A percentile compares a stretch with the other conserved stretches of the same genome.
These are phyloP conservation scores for Neoseiulus cucumeris DNA, from an alignment of 1,140 invertebrate genomes.

Conservation along the genomic window DNA sequence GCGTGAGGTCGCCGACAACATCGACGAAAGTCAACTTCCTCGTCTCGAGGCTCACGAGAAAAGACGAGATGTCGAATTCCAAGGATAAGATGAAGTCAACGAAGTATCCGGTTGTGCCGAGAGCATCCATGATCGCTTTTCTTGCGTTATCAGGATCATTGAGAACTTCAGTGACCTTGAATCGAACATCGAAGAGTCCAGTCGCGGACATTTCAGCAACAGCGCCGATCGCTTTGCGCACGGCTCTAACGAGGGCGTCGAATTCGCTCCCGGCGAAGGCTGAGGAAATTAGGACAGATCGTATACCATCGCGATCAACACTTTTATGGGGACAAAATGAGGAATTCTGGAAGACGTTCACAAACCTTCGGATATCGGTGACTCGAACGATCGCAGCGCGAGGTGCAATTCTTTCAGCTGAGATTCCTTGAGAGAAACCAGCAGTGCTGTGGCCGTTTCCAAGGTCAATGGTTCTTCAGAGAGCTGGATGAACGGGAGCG, in stretches of 20 bases:
- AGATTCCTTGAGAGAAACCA: neutral
- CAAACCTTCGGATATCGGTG: neutral
- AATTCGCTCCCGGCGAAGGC: neutral
- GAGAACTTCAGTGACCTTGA: neutral
- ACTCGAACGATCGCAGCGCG: neutral
- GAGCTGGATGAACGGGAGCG: neutral
- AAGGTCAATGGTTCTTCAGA: neutral
- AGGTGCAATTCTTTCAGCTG: neutral
- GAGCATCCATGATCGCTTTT: neutral
- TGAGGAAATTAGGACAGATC: no score
- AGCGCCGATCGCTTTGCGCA: neutral
- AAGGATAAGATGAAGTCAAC: neutral
- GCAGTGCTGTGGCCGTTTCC: neutral
- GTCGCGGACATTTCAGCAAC: neutral
- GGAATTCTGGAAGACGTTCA: no score
- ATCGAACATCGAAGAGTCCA: neutral
- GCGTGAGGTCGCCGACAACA: neutral
- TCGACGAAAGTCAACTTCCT: constrained; percentile 1
- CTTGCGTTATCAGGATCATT: neutral
- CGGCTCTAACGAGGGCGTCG: neutral
- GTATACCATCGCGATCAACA: no score
- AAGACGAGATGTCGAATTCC: neutral
- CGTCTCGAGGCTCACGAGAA: neutral
- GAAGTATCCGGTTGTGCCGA: neutral
- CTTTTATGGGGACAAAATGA: no score